These are phyloP conservation scores for Allobates femoralis DNA, from an alignment of 2,797 vertebrate genomes.

Conservation along the genomic window DNA sequence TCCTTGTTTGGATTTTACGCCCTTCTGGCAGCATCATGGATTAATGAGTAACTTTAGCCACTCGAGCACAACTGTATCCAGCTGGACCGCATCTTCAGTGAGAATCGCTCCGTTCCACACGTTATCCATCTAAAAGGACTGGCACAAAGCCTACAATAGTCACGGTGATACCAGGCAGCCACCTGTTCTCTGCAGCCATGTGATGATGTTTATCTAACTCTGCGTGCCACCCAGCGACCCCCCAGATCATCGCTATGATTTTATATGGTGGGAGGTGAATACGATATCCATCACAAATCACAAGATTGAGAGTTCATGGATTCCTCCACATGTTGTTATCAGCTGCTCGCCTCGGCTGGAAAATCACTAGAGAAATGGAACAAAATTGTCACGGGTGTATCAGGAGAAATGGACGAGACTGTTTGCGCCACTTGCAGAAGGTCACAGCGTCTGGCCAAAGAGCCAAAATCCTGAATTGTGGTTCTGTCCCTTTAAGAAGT, in stretches of 20 bases:
- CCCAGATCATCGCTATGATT: constrained; percentile 6
- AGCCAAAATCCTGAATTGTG: no score
- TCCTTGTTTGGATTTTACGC: neutral
- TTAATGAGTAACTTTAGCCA: neutral
- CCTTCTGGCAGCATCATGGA: neutral
- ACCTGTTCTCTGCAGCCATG: constrained; percentile 25
- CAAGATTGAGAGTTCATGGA: neutral
- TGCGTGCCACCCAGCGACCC: constrained; percentile 11
- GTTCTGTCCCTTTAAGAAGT: no score
- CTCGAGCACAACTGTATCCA: constrained; percentile 21
- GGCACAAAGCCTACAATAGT: constrained; percentile 13
- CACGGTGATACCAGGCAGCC: neutral
- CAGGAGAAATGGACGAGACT: no score
- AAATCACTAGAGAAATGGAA: neutral
- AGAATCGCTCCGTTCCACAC: constrained; percentile 6
- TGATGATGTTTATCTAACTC: neutral
- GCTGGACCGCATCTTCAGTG: constrained; percentile 4
- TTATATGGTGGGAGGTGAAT: neutral
- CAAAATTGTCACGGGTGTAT: no score
- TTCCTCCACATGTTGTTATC: constrained; percentile 6
- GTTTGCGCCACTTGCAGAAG: no score
- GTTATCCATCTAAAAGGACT: neutral
- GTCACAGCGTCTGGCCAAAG: no score
- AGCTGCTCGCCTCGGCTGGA: neutral
- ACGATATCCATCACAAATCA: constrained; percentile 17